phyloP scores from a whole-genome alignment of 2,797 vertebrate species.

The Lagorchestes hirsutus region DNA sequence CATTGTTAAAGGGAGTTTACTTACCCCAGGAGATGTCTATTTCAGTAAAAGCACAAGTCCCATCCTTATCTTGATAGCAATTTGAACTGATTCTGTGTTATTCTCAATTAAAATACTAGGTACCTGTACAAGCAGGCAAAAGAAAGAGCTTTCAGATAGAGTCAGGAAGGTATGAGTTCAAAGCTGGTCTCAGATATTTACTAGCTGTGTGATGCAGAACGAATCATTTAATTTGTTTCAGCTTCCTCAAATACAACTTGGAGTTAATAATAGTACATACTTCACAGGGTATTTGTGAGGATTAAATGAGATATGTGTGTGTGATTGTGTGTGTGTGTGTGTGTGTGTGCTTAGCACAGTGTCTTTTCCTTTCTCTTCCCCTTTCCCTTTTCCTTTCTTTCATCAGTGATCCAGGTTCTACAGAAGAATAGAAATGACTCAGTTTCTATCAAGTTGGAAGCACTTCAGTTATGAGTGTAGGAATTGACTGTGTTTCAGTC shows the following conservation, averaged over 20 bases:
- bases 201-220: neutral
- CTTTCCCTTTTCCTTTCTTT: too few species aligned
- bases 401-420: neutral
- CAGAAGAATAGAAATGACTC: neutral
- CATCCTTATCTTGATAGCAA: neutral
- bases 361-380: too few species aligned
- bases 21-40: neutral
- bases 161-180: neutral
- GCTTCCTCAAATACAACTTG: neutral
- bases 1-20: too few species aligned
- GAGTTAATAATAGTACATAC: neutral
- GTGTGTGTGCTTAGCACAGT: too few species aligned
- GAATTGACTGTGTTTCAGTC: neutral
- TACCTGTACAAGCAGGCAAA: neutral
- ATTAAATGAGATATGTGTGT: too few species aligned
- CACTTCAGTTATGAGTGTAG: neutral
- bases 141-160: rapidly evolving
- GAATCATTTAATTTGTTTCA: neutral
- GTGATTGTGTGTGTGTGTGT: too few species aligned
- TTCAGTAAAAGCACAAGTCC: neutral
- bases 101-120: neutral
- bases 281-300: neutral
- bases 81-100: neutral
- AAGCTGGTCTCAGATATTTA: neutral
- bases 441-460: neutral